phyloP scores from a whole-genome alignment of 2,888 invertebrate species.

The Macrophya annulata region DNA sequence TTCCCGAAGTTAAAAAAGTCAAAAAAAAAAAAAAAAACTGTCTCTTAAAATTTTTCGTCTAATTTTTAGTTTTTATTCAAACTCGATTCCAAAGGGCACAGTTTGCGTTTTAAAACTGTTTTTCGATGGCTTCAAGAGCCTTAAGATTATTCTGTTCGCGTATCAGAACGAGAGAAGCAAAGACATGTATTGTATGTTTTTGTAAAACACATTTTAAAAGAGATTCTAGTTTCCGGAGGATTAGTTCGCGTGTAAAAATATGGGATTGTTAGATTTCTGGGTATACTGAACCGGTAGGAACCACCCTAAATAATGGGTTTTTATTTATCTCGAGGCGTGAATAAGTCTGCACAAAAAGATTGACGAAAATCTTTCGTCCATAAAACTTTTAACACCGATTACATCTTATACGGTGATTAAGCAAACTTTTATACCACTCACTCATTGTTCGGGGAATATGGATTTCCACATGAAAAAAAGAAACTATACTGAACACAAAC shows the following conservation, averaged over 20 bases:
- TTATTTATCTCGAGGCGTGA: slow-evolving; percentile 7
- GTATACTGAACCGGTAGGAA: background rate
- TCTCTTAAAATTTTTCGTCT: background rate
- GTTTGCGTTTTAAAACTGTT: background rate
- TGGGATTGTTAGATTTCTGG: background rate
- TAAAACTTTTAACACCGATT: background rate
- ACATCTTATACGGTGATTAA: background rate
- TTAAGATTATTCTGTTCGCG: background rate
- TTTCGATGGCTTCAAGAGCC: background rate
- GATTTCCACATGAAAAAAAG: background rate
- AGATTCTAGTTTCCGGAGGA: slow-evolving; percentile 1
- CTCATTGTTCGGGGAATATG: slow-evolving; percentile 5
- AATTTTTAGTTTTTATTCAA: background rate
- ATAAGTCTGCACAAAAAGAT: background rate
- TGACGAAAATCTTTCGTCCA: background rate
- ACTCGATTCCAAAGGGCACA: background rate
- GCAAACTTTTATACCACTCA: slow-evolving; percentile 3
- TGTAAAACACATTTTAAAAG: background rate
- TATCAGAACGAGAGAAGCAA: background rate
- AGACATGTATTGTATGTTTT: background rate
- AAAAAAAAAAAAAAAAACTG: background rate
- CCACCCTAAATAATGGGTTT: background rate
- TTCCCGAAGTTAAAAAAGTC: background rate
- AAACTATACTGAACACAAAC: background rate
- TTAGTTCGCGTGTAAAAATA: background rate